Percentiles rank a stretch among this genome's conserved stretches.
Conservation (phyloP, 1,140 invertebrate genomes). For the Megalopta genalis region DNA sequence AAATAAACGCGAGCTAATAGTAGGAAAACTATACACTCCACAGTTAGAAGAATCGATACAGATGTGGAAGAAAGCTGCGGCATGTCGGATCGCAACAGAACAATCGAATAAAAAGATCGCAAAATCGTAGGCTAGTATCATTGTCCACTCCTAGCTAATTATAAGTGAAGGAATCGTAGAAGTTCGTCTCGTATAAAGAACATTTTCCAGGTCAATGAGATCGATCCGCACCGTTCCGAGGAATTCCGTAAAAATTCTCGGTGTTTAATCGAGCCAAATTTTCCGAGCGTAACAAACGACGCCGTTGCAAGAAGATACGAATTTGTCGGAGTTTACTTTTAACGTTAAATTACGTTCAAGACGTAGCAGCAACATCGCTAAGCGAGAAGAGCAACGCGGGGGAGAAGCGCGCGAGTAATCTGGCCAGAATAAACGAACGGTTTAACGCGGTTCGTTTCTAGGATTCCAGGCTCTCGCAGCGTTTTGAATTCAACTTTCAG, state of each 20-base stretch:
- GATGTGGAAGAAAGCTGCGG: too few species aligned
- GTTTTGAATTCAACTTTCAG: conserved; percentile 49
- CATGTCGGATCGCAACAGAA: too few species aligned
- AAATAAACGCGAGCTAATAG: too few species aligned
- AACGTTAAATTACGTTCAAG: conserved; percentile 14
- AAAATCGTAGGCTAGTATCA: too few species aligned
- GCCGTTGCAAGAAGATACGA: not conserved
- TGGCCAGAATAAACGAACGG: conserved; percentile 39
- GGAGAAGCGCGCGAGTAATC: conserved; percentile 24
- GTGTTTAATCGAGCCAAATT: not conserved
- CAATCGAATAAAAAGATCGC: too few species aligned
- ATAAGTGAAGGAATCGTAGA: not conserved
- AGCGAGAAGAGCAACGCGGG: not conserved
- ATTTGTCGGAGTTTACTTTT: conserved; percentile 22
- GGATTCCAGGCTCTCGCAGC: conserved; percentile 35
- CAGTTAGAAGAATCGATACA: too few species aligned
- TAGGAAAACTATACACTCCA: too few species aligned
- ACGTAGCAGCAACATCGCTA: not conserved
- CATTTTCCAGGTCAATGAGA: too few species aligned
- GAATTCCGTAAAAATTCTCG: too few species aligned
- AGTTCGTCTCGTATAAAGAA: not conserved
- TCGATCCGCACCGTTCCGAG: too few species aligned
- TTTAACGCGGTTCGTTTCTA: conserved; percentile 32
- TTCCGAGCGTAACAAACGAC: not conserved
- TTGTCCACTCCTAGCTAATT: too few species aligned